Evolutionary conservation across 2,888 invertebrate genomes (phyloP).

Genomic region (Eupithecia dodoneata): DNA sequence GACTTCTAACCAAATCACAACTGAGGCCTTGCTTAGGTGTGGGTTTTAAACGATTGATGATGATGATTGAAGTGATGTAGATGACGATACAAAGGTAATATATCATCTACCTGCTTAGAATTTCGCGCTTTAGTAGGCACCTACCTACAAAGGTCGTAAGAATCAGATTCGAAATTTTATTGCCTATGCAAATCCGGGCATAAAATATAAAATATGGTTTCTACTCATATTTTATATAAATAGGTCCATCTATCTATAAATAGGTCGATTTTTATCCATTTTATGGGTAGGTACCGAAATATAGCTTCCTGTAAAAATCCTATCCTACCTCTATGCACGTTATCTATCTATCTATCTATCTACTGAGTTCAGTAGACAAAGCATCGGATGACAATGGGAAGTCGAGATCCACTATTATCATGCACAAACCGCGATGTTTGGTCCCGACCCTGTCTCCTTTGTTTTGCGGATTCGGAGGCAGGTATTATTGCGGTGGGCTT

Average conservation of each 20-base stretch:
- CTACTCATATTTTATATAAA: too few species aligned
- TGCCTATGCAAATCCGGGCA: not conserved
- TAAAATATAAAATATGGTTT: not conserved
- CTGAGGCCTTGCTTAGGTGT: not conserved
- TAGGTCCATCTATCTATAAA: too few species aligned
- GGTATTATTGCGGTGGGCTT: slow-evolving; percentile 12
- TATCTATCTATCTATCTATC: slow-evolving; percentile 8
- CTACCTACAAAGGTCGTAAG: not conserved
- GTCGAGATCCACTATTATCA: slow-evolving; percentile 64
- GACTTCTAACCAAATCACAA: not conserved
- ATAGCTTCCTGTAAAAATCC: not conserved
- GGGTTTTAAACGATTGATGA: not conserved
- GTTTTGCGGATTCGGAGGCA: slow-evolving; percentile 30
- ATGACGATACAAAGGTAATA: too few species aligned
- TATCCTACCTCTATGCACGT: not conserved
- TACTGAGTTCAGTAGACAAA: slow-evolving; percentile 59
- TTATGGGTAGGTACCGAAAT: not conserved
- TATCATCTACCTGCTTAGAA: too few species aligned
- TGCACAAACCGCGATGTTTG: slow-evolving; percentile 62
- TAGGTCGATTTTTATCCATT: not conserved
- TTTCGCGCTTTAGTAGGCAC: too few species aligned
- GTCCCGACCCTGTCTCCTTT: slow-evolving; percentile 41
- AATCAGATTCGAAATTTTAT: not conserved
- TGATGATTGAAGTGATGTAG: too few species aligned
- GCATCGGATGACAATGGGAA: slow-evolving; percentile 58